A percentile compares a stretch with the other conserved stretches of the same genome.
phyloP scores from a whole-genome alignment of 2,113 vertebrate species.

The Microcebus griseorufus region DNA sequence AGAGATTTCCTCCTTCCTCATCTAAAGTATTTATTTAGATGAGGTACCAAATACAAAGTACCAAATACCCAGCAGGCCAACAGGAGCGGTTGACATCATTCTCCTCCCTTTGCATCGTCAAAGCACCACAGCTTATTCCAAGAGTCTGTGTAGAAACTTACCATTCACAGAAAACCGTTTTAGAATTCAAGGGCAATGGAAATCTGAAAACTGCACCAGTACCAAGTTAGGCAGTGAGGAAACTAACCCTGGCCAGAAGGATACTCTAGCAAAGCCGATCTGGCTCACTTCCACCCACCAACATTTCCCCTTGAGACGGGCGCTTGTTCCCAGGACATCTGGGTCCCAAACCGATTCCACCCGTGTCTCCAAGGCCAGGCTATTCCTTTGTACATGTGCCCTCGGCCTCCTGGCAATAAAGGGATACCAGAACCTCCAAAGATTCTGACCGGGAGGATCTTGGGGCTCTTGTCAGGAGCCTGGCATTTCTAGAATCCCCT shows the following conservation, averaged over 20 bases:
- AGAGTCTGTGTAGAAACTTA: background rate
- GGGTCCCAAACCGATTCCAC: background rate
- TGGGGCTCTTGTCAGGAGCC: background rate
- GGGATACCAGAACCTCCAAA: background rate
- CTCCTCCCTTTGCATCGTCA: background rate
- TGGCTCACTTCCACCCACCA: too few species aligned
- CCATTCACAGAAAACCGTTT: background rate
- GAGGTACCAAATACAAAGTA: background rate
- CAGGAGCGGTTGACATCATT: background rate
- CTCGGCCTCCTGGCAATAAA: background rate
- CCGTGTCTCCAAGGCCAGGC: background rate
- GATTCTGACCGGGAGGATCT: background rate
- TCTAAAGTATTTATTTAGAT: background rate
- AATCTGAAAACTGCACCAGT: background rate
- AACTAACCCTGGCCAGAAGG: background rate
- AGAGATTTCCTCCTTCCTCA: background rate
- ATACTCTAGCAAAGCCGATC: background rate
- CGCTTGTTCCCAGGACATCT: rapidly evolving
- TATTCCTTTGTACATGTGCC: background rate
- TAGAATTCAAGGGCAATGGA: background rate
- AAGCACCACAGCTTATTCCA: background rate
- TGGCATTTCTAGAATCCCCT: background rate
- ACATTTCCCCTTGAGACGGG: too few species aligned
- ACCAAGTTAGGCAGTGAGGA: rapidly evolving
- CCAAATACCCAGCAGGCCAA: background rate